Percentiles rank a stretch among this genome's conserved stretches.
phyloP scores from a whole-genome alignment of 2,113 vertebrate genomes.

The Girardinichthys multiradiatus region DNA sequence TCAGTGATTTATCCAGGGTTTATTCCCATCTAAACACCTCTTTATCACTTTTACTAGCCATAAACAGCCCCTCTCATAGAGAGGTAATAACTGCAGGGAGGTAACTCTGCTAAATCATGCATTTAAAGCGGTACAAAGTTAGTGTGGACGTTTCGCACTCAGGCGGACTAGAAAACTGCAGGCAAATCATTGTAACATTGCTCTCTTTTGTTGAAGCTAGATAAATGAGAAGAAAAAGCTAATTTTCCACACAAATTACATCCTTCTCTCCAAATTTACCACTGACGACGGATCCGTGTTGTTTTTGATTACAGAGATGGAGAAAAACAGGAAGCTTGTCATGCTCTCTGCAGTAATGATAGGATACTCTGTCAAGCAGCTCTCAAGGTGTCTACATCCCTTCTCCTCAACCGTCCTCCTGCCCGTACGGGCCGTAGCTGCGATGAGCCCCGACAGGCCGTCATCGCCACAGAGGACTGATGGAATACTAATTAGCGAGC shows the following conservation, averaged over 20 bases:
- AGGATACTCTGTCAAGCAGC: slow-evolving; percentile 60
- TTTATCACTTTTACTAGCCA: slow-evolving; percentile 74
- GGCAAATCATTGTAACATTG: slow-evolving; percentile 39
- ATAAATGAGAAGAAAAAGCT: background rate
- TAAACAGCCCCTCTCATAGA: slow-evolving; percentile 61
- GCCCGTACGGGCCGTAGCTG: slow-evolving; percentile 11
- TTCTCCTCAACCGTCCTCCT: slow-evolving; percentile 44
- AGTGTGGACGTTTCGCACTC: slow-evolving; percentile 32
- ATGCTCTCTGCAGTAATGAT: slow-evolving; percentile 56
- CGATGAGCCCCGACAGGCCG: slow-evolving; percentile 61
- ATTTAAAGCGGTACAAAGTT: slow-evolving; percentile 54
- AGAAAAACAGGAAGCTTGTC: slow-evolving; percentile 55
- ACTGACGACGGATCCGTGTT: slow-evolving; percentile 38
- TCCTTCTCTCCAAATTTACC: slow-evolving; percentile 43
- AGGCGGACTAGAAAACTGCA: slow-evolving; percentile 31
- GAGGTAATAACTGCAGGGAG: slow-evolving; percentile 64
- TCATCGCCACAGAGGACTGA: slow-evolving; percentile 71
- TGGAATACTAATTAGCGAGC: slow-evolving; percentile 80
- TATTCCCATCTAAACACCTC: slow-evolving; percentile 70
- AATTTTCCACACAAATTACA: slow-evolving; percentile 42
- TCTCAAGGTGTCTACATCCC: slow-evolving; percentile 57
- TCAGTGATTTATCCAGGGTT: slow-evolving; percentile 62
- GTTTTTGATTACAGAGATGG: slow-evolving; percentile 56
- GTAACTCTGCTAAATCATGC: slow-evolving; percentile 68
- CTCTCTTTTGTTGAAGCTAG: slow-evolving; percentile 19